Evolutionary conservation across 2,113 vertebrate genomes (phyloP).

Genomic region (Platycercus adscitus): DNA sequence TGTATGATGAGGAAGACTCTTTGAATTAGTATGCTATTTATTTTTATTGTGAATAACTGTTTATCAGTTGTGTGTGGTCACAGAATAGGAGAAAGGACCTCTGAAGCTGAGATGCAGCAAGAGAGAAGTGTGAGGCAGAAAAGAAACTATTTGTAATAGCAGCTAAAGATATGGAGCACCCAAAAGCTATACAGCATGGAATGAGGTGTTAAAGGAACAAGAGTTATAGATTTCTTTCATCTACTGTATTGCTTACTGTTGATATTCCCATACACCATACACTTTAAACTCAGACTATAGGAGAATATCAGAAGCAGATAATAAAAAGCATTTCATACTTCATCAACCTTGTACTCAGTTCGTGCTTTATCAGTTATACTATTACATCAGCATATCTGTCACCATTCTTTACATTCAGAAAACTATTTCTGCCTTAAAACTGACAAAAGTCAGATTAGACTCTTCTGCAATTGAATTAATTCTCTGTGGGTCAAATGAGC

Average conservation of each 20-base stretch:
- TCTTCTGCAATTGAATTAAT: background rate
- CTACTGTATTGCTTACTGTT: background rate
- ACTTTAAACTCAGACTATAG: background rate
- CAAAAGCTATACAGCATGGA: background rate
- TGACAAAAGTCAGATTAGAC: background rate
- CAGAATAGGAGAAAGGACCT: background rate
- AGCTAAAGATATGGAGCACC: background rate
- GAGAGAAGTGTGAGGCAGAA: background rate
- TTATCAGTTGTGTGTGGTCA: background rate
- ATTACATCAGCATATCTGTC: background rate
- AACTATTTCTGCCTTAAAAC: slow-evolving; percentile 1
- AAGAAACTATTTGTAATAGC: background rate
- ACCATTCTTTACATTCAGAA: background rate
- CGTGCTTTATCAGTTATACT: background rate
- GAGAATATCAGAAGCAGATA: background rate
- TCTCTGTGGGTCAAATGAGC: background rate
- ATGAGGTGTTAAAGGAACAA: background rate
- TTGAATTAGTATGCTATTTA: background rate
- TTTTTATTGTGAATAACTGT: background rate
- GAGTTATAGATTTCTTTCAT: background rate
- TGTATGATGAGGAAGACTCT: background rate
- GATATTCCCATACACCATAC: background rate
- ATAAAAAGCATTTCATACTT: background rate
- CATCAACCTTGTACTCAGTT: background rate
- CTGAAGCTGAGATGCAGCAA: background rate